phyloP scores from a whole-genome alignment of 1,140 invertebrate genomes.

The Nixonia krombeini region DNA sequence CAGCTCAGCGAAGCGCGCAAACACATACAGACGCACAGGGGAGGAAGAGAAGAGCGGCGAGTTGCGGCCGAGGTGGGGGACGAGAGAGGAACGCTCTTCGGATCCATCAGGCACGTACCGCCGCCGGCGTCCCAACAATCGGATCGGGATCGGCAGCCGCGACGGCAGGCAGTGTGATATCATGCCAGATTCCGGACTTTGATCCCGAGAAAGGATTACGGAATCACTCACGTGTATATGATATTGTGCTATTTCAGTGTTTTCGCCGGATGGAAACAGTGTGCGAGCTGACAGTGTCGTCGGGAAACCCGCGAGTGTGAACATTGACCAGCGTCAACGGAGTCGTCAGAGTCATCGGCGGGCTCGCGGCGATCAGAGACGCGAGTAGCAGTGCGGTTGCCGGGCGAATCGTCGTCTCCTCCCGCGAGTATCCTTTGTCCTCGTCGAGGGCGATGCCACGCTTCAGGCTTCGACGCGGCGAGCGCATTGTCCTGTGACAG shows the following conservation, averaged over 20 bases:
- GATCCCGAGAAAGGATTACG: slow-evolving; percentile 32
- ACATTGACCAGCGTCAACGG: slow-evolving; percentile 7
- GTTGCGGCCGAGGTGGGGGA: slow-evolving; percentile 6
- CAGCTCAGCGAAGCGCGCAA: slow-evolving; percentile 25
- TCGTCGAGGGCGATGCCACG: slow-evolving; percentile 50
- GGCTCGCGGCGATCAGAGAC: no score
- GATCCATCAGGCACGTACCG: no score
- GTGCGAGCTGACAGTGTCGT: slow-evolving; percentile 7
- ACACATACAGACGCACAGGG: slow-evolving; percentile 6
- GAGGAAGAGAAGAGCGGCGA: slow-evolving; percentile 15
- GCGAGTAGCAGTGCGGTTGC: background rate
- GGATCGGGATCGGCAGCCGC: slow-evolving; percentile 15
- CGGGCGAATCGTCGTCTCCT: no score
- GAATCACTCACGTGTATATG: slow-evolving; percentile 45
- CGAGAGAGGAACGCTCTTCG: background rate
- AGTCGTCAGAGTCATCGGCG: slow-evolving; percentile 23
- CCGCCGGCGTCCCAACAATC: no score
- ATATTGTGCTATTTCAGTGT: slow-evolving; percentile 23
- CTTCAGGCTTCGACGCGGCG: slow-evolving; percentile 39
- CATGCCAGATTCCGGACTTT: slow-evolving; percentile 15
- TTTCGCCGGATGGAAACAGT: slow-evolving; percentile 22
- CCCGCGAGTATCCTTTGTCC: no score
- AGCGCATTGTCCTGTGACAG: slow-evolving; percentile 16
- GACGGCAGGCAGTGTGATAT: background rate
- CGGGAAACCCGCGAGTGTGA: slow-evolving; percentile 8